phyloP scores from a whole-genome alignment of 2,797 vertebrate species.

The Helicolenus hilgendorfi region DNA sequence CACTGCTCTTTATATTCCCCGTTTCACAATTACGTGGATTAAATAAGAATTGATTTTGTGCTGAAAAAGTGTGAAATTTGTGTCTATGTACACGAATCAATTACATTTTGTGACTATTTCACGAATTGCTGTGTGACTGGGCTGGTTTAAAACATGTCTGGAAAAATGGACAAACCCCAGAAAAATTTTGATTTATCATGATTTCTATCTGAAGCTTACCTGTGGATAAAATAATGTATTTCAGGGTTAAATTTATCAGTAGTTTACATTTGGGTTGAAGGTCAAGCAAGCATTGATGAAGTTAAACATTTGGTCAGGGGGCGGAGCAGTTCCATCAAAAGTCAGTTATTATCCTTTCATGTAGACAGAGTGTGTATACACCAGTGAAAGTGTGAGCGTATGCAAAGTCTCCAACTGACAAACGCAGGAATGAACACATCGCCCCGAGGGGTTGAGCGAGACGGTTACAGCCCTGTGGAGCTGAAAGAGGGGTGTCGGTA shows the following conservation, averaged over 20 bases:
- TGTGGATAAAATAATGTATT: not conserved
- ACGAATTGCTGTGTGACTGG: no score
- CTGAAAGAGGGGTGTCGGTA: slow-evolving; percentile 61
- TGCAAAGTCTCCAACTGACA: slow-evolving; percentile 41
- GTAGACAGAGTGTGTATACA: not conserved
- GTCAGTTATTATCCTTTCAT: not conserved
- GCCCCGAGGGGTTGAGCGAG: slow-evolving; percentile 47
- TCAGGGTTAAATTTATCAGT: not conserved
- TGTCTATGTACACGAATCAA: rapidly evolving
- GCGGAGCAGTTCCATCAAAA: not conserved
- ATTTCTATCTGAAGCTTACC: not conserved
- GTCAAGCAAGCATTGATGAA: not conserved
- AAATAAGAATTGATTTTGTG: rapidly evolving
- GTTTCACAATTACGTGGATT: rapidly evolving
- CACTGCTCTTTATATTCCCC: no score
- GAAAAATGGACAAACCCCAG: not conserved
- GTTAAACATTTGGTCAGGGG: not conserved
- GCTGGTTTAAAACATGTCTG: not conserved
- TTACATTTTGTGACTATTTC: no score
- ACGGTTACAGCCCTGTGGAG: slow-evolving; percentile 52
- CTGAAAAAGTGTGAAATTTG: no score
- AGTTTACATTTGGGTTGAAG: not conserved
- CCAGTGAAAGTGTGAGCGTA: slow-evolving; percentile 8
- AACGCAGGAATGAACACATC: slow-evolving; percentile 48
- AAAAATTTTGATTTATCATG: not conserved